Percentiles rank a stretch among this genome's conserved stretches.
phyloP scores from a whole-genome alignment of 2,888 invertebrate species.

The Drosophila limbata region DNA sequence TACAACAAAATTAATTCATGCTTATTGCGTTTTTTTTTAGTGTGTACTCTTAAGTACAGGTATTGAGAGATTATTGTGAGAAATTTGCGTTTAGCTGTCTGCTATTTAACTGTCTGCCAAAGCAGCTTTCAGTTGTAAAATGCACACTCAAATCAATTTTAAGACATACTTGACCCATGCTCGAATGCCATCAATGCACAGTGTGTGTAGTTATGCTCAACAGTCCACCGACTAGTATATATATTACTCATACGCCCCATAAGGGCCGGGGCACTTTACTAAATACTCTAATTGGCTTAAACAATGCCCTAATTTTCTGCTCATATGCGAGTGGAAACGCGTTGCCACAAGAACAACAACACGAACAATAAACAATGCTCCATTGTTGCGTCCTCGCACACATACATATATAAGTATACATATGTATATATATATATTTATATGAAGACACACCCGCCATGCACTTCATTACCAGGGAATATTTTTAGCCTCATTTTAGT shows the following conservation, averaged over 20 bases:
- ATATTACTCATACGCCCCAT: constrained; percentile 58
- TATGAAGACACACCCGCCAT: constrained; percentile 39
- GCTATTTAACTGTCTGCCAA: neutral
- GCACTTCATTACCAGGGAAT: constrained; percentile 76
- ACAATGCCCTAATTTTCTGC: constrained; percentile 73
- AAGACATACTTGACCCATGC: constrained; percentile 25
- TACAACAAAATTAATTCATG: too few species aligned
- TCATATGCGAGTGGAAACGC: constrained; percentile 41
- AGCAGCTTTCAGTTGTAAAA: constrained; percentile 3
- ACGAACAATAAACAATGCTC: constrained; percentile 57
- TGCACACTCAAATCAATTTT: constrained; percentile 5
- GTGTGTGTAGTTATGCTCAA: constrained; percentile 9
- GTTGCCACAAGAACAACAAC: constrained; percentile 42
- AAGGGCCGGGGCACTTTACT: constrained; percentile 40
- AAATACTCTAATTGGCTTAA: constrained; percentile 71
- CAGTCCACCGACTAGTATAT: neutral
- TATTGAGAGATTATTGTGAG: neutral
- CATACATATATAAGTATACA: neutral
- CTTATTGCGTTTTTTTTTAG: too few species aligned
- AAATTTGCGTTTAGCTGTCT: neutral
- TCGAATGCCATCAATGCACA: constrained; percentile 2
- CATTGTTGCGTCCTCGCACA: constrained; percentile 55
- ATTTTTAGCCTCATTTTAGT: constrained; percentile 78
- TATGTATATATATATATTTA: neutral
- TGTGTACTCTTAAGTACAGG: neutral